A percentile compares a stretch with the other conserved stretches of the same genome.
phyloP scores from a whole-genome alignment of 2,888 invertebrate species.

The Mantis religiosa region DNA sequence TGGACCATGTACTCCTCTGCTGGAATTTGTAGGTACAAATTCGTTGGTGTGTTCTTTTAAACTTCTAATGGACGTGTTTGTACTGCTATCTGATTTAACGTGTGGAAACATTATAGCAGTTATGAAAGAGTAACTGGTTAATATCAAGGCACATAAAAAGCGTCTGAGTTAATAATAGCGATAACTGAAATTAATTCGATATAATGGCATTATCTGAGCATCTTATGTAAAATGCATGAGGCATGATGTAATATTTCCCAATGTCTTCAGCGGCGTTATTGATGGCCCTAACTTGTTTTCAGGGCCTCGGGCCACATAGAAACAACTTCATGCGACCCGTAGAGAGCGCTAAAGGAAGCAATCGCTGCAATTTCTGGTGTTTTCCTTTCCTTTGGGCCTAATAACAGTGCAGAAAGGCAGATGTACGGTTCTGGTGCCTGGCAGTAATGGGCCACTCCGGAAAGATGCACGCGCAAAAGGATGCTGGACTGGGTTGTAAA shows the following conservation, averaged over 20 bases:
- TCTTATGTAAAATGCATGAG: not conserved
- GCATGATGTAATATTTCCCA: not conserved
- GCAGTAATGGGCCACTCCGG: not conserved
- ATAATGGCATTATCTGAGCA: not conserved
- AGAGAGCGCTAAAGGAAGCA: not conserved
- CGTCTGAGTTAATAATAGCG: not conserved
- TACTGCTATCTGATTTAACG: not conserved
- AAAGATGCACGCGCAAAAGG: constrained; percentile 10
- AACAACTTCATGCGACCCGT: not conserved
- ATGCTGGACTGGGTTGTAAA: not conserved
- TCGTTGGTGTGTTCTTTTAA: no score
- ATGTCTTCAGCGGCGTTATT: not conserved
- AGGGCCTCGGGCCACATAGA: not conserved
- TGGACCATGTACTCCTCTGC: no score
- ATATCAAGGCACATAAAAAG: not conserved
- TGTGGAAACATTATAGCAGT: not conserved
- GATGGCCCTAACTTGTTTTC: not conserved
- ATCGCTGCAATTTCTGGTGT: not conserved
- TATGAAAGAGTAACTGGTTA: not conserved
- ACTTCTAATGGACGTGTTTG: no score
- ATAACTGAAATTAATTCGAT: not conserved
- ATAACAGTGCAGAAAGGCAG: not conserved
- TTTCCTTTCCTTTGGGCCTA: not conserved
- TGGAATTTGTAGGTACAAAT: no score
- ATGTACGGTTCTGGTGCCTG: not conserved